Evolutionary conservation across 1,140 invertebrate species (phyloP).

Genomic region (Halictus rubicundus): DNA sequence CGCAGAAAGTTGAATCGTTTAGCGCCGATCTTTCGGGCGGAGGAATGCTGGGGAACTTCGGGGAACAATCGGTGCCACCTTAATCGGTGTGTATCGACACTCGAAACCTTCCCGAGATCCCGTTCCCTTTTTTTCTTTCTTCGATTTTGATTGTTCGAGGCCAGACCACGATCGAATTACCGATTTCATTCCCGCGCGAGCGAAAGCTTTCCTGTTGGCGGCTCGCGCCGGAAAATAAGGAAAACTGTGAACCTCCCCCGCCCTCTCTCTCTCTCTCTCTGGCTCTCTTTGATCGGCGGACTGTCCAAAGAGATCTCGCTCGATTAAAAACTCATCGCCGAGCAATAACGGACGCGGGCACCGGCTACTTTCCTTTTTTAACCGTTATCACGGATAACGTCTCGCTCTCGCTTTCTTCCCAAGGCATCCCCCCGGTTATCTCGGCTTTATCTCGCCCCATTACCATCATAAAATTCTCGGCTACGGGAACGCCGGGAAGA

Average conservation of each 20-base stretch:
- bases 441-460: constrained; percentile 62
- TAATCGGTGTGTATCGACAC: constrained; percentile 15
- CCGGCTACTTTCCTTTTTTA: constrained; percentile 39
- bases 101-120: neutral
- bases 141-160: neutral
- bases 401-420: constrained; percentile 57
- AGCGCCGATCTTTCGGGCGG: constrained; percentile 21
- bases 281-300: constrained; percentile 55
- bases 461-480: constrained; percentile 58
- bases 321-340: constrained; percentile 62
- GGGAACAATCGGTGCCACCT: constrained; percentile 18
- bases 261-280: neutral
- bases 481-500: constrained; percentile 19
- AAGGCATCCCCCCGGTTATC: constrained; percentile 51
- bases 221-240: constrained; percentile 9
- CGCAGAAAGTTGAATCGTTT: constrained; percentile 23
- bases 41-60: constrained; percentile 17
- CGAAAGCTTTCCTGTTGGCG: neutral
- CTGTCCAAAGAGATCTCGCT: constrained; percentile 47
- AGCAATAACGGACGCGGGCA: constrained; percentile 58
- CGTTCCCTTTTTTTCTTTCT: neutral
- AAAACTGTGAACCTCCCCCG: constrained; percentile 27
- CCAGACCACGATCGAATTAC: neutral
- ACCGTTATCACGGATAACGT: constrained; percentile 47
- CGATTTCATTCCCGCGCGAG: too few species aligned